Conservation (phyloP, 2,113 vertebrate species). For the Thermophis baileyi region DNA sequence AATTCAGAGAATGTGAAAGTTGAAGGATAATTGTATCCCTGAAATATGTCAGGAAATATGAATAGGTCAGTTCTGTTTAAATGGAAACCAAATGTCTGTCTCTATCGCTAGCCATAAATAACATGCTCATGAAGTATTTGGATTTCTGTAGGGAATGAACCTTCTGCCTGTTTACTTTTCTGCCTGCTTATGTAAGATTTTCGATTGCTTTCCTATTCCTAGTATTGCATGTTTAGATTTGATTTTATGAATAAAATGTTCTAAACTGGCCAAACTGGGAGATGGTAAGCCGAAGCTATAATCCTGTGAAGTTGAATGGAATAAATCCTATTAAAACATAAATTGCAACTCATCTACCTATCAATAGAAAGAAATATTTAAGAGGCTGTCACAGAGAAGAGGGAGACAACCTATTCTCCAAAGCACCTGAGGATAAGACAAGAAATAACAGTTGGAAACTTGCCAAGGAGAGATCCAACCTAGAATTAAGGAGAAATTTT, state of each 20-base stretch:
- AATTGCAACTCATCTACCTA: background rate
- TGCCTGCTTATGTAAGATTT: background rate
- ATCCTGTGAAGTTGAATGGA: background rate
- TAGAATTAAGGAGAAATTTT: background rate
- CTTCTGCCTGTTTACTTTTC: background rate
- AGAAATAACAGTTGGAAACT: background rate
- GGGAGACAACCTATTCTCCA: background rate
- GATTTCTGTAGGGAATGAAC: background rate
- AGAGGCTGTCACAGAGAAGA: background rate
- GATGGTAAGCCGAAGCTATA: background rate
- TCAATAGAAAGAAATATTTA: background rate
- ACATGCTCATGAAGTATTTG: background rate
- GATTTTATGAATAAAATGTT: background rate
- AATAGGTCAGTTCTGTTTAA: background rate
- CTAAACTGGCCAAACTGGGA: background rate
- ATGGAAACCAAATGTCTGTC: background rate
- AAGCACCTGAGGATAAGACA: background rate
- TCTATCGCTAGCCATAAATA: background rate
- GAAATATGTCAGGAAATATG: background rate
- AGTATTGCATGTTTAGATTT: background rate
- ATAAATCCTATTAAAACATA: background rate
- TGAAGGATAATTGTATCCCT: background rate
- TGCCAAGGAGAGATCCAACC: background rate
- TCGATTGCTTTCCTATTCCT: background rate
- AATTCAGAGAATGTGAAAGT: background rate